These are phyloP conservation scores for Alces alces DNA, from an alignment of 2,113 vertebrate genomes.

Conservation along the genomic window DNA sequence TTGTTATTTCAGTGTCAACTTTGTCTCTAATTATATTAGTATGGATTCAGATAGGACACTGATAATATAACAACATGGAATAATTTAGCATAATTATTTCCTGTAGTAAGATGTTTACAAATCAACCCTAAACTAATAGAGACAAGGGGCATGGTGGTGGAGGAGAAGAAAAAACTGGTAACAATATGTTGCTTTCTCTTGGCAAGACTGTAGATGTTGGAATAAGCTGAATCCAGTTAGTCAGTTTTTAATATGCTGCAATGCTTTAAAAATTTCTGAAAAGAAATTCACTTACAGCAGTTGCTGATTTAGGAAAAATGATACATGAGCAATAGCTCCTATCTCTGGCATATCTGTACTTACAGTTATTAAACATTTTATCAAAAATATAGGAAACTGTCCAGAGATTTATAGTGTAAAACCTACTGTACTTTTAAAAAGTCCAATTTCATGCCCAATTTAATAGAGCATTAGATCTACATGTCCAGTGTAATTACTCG, in stretches of 20 bases:
- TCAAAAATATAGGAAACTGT: constrained; percentile 50
- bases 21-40: constrained; percentile 70
- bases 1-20: constrained; percentile 62
- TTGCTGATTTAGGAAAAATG: constrained; percentile 59
- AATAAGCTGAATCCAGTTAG: not conserved
- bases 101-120: constrained; percentile 57
- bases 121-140: constrained; percentile 59
- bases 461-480: constrained; percentile 57
- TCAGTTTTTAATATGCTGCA: not conserved
- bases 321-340: not conserved
- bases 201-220: not conserved
- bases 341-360: constrained; percentile 28
- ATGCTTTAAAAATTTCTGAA: not conserved
- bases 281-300: constrained; percentile 20
- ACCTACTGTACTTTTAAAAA: constrained; percentile 50
- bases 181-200: not conserved
- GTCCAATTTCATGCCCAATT: constrained; percentile 59
- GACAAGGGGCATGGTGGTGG: not conserved
- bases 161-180: not conserved
- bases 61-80: constrained; percentile 66
- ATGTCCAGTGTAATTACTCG: constrained; percentile 62
- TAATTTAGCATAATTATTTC: constrained; percentile 69
- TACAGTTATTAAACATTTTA: constrained; percentile 58
- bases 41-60: constrained; percentile 66
- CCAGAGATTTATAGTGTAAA: constrained; percentile 57